These are phyloP conservation scores for Remorina albescens DNA, from an alignment of 2,797 vertebrate genomes.

Conservation along the genomic window DNA sequence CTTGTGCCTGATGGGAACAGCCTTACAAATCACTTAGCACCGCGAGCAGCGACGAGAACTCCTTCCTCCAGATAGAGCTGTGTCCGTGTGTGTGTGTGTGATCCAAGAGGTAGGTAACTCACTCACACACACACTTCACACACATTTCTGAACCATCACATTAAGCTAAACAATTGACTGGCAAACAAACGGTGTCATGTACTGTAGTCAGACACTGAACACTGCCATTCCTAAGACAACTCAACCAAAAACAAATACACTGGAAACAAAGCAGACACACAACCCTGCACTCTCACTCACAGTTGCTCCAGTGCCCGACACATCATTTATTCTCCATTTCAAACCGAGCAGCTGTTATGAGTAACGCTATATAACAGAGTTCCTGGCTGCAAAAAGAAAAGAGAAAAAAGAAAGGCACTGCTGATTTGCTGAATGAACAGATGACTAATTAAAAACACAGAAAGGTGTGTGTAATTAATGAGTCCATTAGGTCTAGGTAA, in stretches of 20 bases:
- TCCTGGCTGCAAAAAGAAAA: conserved; percentile 50
- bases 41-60: conserved; percentile 16
- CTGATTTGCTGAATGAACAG: conserved; percentile 64
- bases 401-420: conserved; percentile 13
- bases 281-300: conserved; percentile 12
- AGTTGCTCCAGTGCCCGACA: conserved; percentile 46
- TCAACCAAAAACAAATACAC: conserved; percentile 34
- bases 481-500: conserved; percentile 77
- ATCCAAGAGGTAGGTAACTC: too few relatives aligned
- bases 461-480: conserved; percentile 78
- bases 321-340: conserved; percentile 64
- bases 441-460: conserved; percentile 82
- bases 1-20: conserved; percentile 70
- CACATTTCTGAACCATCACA: conserved; percentile 12
- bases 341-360: conserved; percentile 70
- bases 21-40: conserved; percentile 52
- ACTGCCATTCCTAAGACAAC: conserved; percentile 40
- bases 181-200: conserved; percentile 31
- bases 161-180: conserved; percentile 35
- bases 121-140: background rate
- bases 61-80: conserved; percentile 16
- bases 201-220: conserved; percentile 28
- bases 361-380: conserved; percentile 68
- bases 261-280: conserved; percentile 70
- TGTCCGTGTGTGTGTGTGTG: background rate